Evolutionary conservation across 2,797 vertebrate species (phyloP).

Genomic region (Brachyalestes nurse): DNA sequence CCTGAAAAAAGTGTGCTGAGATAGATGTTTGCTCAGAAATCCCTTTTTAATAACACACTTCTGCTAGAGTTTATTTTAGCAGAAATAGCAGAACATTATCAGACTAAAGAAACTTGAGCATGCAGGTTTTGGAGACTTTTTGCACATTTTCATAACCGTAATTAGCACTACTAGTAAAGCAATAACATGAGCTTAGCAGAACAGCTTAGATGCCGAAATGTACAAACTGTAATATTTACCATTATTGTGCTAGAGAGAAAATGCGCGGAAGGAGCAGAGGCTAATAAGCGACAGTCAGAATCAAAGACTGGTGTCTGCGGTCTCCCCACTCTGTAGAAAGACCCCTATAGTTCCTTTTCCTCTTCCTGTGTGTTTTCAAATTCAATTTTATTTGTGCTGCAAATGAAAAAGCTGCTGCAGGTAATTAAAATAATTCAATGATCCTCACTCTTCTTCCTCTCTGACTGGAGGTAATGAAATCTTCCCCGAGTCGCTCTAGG

Average conservation of each 20-base stretch:
- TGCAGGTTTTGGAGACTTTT: too few relatives aligned
- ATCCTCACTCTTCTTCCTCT: slow-evolving; percentile 68
- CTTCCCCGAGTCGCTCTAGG: slow-evolving; percentile 66
- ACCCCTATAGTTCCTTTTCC: slow-evolving; percentile 54
- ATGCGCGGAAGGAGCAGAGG: neutral
- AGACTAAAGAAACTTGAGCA: slow-evolving; percentile 36
- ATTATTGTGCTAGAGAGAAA: neutral
- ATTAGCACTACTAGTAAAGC: too few relatives aligned
- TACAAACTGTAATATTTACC: slow-evolving; percentile 1
- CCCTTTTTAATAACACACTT: slow-evolving; percentile 32
- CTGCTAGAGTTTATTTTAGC: slow-evolving; percentile 29
- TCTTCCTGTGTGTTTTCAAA: slow-evolving; percentile 68
- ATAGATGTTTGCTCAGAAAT: slow-evolving; percentile 27
- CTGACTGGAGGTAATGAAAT: slow-evolving; percentile 76
- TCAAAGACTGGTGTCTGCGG: slow-evolving; percentile 13
- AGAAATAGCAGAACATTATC: slow-evolving; percentile 12
- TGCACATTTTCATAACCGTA: too few relatives aligned
- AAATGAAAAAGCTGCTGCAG: slow-evolving; percentile 82
- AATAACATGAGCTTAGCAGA: neutral
- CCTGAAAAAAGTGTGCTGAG: slow-evolving; percentile 39
- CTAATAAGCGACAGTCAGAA: neutral
- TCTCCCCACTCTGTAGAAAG: slow-evolving; percentile 34
- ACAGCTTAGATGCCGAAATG: neutral
- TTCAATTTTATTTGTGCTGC: slow-evolving; percentile 73
- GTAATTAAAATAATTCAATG: slow-evolving; percentile 84